Conservation (phyloP, 2,797 vertebrate genomes). For the Syngnathus rostellatus region DNA sequence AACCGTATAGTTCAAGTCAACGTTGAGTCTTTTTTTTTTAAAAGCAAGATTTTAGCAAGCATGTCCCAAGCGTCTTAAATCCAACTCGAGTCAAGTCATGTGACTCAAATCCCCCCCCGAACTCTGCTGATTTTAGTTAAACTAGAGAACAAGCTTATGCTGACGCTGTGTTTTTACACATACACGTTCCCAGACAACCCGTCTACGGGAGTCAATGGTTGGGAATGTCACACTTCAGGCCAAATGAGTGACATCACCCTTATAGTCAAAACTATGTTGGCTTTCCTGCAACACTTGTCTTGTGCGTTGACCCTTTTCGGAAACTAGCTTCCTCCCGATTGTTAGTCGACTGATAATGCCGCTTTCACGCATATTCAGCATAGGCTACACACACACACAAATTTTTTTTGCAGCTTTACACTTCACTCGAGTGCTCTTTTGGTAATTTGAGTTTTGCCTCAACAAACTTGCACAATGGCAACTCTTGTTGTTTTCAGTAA, state of each 20-base stretch:
- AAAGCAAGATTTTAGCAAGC: not conserved
- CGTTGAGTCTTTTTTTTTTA: not conserved
- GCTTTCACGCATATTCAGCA: slow-evolving; percentile 15
- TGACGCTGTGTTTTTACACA: slow-evolving; percentile 29
- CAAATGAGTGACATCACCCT: slow-evolving; percentile 30
- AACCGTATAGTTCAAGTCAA: not conserved
- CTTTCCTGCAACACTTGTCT: slow-evolving; percentile 45
- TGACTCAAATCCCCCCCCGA: not conserved
- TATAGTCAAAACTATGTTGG: slow-evolving; percentile 31
- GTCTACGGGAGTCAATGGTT: slow-evolving; percentile 28
- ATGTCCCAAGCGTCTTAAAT: not conserved
- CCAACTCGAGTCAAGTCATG: not conserved
- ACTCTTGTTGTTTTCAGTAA: slow-evolving; percentile 57
- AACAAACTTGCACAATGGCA: slow-evolving; percentile 31
- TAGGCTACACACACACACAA: slow-evolving; percentile 13
- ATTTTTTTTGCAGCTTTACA: slow-evolving; percentile 29
- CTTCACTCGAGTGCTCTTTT: slow-evolving; percentile 41
- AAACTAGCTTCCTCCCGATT: not conserved
- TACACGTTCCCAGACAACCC: slow-evolving; percentile 2
- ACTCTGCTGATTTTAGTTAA: not conserved
- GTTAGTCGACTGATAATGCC: not conserved
- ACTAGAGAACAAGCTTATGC: not conserved
- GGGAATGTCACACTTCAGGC: slow-evolving; percentile 60
- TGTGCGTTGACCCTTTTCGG: slow-evolving; percentile 5
- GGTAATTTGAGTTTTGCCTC: slow-evolving; percentile 29